Evolutionary conservation across 1,140 invertebrate genomes (phyloP).

Genomic region (Diploscapter pachys): DNA sequence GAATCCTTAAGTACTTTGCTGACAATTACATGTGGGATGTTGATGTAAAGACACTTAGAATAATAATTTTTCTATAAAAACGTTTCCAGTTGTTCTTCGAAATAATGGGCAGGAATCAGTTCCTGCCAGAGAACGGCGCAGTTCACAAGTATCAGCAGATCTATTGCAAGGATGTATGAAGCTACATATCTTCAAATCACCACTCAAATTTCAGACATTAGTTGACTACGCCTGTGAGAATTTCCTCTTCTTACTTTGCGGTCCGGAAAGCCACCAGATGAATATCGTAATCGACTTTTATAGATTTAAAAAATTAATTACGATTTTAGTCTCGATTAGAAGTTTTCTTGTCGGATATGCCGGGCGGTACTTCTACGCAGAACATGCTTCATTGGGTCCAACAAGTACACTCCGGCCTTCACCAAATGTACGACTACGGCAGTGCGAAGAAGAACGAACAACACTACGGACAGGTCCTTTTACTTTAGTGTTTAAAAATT

Average conservation of each 20-base stretch:
- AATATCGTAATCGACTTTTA: slow-evolving; percentile 7
- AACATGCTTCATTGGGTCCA: slow-evolving; percentile 69
- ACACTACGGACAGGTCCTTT: slow-evolving; percentile 31
- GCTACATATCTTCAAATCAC: slow-evolving; percentile 26
- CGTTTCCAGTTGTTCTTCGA: slow-evolving; percentile 15
- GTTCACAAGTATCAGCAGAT: no score
- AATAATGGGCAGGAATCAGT: slow-evolving; percentile 31
- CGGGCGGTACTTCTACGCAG: slow-evolving; percentile 75
- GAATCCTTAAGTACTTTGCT: slow-evolving; percentile 31
- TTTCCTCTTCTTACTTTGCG: slow-evolving; percentile 34
- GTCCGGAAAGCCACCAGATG: slow-evolving; percentile 31
- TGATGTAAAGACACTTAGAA: background rate
- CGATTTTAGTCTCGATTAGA: slow-evolving; percentile 68
- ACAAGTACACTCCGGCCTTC: slow-evolving; percentile 39
- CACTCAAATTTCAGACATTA: slow-evolving; percentile 22
- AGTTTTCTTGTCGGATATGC: slow-evolving; percentile 73
- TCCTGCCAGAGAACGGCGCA: slow-evolving; percentile 25
- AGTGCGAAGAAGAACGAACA: slow-evolving; percentile 15
- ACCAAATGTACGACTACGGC: slow-evolving; percentile 42
- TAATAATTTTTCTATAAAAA: slow-evolving; percentile 18
- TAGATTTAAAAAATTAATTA: background rate
- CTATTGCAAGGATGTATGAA: slow-evolving; percentile 2
- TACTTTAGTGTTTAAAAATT: slow-evolving; percentile 6
- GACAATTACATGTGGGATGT: background rate
- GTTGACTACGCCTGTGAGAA: slow-evolving; percentile 31